These are phyloP conservation scores for Trichoplax adhaerens DNA, from an alignment of 37 sponge, comb jelly and placozoan genomes.

Conservation along the genomic window DNA sequence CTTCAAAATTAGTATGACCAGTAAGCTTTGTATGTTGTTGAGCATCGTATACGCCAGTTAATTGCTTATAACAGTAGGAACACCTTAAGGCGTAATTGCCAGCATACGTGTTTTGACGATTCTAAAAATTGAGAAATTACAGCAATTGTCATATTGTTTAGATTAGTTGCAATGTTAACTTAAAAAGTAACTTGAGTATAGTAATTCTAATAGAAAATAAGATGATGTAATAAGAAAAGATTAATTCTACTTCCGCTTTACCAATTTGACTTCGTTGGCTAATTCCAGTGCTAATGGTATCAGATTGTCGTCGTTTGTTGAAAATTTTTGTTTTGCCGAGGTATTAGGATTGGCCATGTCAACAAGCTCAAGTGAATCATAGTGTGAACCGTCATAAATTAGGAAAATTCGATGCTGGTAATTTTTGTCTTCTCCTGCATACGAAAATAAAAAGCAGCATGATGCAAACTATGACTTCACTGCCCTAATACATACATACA, in stretches of 20 bases:
- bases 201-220: too few species aligned
- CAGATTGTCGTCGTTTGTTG: conserved; percentile 11
- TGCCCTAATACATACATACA: too few species aligned
- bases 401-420: conserved; percentile 25
- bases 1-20: conserved; percentile 65
- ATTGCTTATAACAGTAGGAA: conserved; percentile 26
- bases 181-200: too few species aligned
- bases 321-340: conserved; percentile 14
- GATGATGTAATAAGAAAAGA: too few species aligned
- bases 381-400: conserved; percentile 65
- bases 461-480: too few species aligned
- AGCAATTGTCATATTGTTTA: too few species aligned
- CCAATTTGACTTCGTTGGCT: conserved; percentile 37
- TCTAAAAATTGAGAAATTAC: conserved; percentile 8
- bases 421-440: conserved; percentile 17
- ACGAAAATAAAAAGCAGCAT: too few species aligned
- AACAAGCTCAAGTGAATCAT: conserved; percentile 45
- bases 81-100: conserved; percentile 49
- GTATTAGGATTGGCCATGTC: neutral
- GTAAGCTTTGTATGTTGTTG: conserved; percentile 44
- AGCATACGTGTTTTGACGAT: conserved; percentile 43
- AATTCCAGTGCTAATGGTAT: conserved; percentile 23
- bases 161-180: too few species aligned
- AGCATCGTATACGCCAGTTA: conserved; percentile 45
- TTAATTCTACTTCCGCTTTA: neutral